Conservation (phyloP, 2,113 vertebrate genomes). For the Paedocypris sp. region DNA sequence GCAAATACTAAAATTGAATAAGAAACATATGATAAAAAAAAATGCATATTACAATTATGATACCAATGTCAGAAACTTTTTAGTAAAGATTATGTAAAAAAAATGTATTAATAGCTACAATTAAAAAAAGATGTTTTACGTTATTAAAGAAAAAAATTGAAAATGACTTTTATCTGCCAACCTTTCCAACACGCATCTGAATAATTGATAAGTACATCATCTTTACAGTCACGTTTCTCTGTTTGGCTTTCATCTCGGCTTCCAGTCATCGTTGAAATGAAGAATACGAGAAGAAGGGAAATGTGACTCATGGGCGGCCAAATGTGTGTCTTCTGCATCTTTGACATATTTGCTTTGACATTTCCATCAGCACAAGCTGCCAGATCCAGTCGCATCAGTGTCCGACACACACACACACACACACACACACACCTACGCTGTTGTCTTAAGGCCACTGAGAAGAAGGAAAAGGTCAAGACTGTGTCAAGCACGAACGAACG, state of each 20-base stretch:
- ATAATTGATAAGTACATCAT: not conserved
- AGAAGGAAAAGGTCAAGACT: not conserved
- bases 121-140: too few species aligned
- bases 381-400: slow-evolving; percentile 33
- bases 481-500: not conserved
- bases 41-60: too few species aligned
- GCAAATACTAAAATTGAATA: too few species aligned
- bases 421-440: not conserved
- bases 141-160: too few species aligned
- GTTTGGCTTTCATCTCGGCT: not conserved
- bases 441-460: not conserved
- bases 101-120: too few species aligned
- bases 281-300: slow-evolving; percentile 26
- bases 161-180: too few species aligned
- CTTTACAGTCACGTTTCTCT: slow-evolving; percentile 14
- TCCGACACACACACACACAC: slow-evolving; percentile 12
- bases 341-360: slow-evolving; percentile 50
- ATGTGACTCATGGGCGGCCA: slow-evolving; percentile 7
- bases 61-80: too few species aligned
- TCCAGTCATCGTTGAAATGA: not conserved
- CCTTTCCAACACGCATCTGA: too few species aligned
- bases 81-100: too few species aligned
- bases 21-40: too few species aligned
- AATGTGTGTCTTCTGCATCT: slow-evolving; percentile 23
- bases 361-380: slow-evolving; percentile 23